Evolutionary conservation across 2,113 vertebrate species (phyloP).

Genomic region (Syngnathus floridae): DNA sequence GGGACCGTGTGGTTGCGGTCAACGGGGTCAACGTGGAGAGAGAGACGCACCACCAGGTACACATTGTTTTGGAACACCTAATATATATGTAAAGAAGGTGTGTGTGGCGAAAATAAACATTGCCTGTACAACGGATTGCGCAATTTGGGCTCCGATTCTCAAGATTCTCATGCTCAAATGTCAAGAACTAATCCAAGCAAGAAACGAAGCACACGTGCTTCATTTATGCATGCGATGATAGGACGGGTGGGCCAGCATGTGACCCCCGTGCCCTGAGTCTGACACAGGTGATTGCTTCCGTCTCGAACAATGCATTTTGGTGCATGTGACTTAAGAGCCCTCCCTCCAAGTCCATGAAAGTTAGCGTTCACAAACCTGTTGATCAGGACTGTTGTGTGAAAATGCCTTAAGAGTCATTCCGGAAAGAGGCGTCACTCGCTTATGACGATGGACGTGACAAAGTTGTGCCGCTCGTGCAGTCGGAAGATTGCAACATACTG

Average conservation of each 20-base stretch:
- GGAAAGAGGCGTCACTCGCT: neutral
- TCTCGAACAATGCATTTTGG: too few relatives aligned
- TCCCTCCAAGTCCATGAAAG: neutral
- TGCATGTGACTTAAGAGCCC: neutral
- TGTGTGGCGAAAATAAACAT: too few relatives aligned
- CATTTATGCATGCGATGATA: too few relatives aligned
- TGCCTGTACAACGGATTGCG: too few relatives aligned
- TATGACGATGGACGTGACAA: neutral
- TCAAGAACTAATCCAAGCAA: too few relatives aligned
- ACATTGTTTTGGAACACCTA: neutral
- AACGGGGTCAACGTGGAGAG: conserved; percentile 89
- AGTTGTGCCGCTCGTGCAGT: neutral
- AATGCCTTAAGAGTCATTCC: neutral
- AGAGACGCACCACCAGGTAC: conserved; percentile 91
- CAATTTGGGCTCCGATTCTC: too few relatives aligned
- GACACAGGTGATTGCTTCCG: too few relatives aligned
- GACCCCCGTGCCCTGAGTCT: too few relatives aligned
- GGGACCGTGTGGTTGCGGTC: conserved; percentile 86
- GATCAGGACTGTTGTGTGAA: neutral
- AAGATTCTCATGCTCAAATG: too few relatives aligned
- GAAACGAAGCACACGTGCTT: too few relatives aligned
- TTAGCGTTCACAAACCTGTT: neutral
- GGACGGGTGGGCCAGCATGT: too few relatives aligned
- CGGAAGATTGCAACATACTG: neutral
- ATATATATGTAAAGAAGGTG: too few relatives aligned